phyloP scores from a whole-genome alignment of 2,797 vertebrate species.

The Eulemur coronatus region DNA sequence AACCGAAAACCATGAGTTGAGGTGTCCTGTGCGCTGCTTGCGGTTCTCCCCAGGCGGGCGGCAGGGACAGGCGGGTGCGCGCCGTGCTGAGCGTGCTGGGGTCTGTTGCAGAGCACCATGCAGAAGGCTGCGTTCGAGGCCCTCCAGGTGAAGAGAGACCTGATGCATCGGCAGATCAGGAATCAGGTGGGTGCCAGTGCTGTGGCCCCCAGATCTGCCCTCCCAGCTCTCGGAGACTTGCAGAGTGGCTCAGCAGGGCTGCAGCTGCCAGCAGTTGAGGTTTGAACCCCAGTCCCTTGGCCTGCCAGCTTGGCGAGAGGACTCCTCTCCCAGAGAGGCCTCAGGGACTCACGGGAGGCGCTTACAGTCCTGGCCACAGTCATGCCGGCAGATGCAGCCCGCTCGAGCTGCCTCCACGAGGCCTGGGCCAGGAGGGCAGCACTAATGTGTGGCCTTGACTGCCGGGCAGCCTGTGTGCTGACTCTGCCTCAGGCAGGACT shows the following conservation, averaged over 20 bases:
- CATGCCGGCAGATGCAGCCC: background rate
- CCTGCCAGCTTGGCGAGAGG: background rate
- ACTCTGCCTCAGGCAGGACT: background rate
- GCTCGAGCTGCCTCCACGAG: fast-evolving
- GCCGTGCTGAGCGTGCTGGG: background rate
- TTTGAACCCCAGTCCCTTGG: no score
- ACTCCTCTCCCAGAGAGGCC: background rate
- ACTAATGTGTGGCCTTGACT: fast-evolving
- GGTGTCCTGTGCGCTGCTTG: no score
- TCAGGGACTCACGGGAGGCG: background rate
- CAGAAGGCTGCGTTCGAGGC: conserved; percentile 97
- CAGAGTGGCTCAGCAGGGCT: fast-evolving
- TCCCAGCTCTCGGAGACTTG: background rate
- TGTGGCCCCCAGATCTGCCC: fast-evolving
- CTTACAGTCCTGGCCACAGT: background rate
- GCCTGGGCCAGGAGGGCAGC: background rate
- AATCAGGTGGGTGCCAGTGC: conserved; percentile 89
- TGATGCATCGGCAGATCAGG: conserved; percentile 93
- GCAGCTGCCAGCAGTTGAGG: background rate
- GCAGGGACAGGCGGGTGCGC: fast-evolving
- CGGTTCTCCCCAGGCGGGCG: background rate
- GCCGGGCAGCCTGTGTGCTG: background rate
- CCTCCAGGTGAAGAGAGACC: conserved; percentile 95
- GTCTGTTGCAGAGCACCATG: conserved; percentile 90
- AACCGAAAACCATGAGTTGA: background rate